phyloP scores from a whole-genome alignment of 2,113 vertebrate genomes.

The Dromas ardeola region DNA sequence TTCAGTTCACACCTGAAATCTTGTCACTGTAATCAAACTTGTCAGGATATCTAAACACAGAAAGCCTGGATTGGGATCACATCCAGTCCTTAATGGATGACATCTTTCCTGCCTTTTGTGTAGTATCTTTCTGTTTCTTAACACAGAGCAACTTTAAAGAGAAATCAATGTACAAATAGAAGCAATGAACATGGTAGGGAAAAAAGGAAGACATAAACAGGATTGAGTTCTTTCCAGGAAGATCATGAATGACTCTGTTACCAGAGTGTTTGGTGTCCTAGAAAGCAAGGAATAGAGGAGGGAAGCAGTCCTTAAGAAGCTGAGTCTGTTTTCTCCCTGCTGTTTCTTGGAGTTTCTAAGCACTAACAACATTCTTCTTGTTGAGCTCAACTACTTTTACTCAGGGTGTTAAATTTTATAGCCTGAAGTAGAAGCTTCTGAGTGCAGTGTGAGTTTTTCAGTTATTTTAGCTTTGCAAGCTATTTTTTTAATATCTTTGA shows the following conservation, averaged over 20 bases:
- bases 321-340: background rate
- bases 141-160: rapidly evolving
- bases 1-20: background rate
- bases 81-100: background rate
- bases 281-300: background rate
- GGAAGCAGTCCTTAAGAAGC: background rate
- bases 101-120: background rate
- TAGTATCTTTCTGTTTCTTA: background rate
- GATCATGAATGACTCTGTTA: background rate
- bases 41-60: background rate
- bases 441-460: background rate
- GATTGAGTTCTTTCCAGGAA: background rate
- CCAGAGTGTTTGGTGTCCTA: background rate
- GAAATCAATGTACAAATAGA: background rate
- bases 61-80: background rate
- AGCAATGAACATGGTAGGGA: background rate
- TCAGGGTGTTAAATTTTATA: background rate
- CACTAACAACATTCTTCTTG: background rate
- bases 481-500: background rate
- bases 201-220: background rate
- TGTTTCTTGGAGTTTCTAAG: background rate
- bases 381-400: background rate
- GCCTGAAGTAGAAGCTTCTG: background rate
- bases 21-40: background rate
- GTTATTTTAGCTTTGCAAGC: background rate